These are phyloP conservation scores for Betta splendens DNA, from an alignment of 2,797 vertebrate species.

Conservation along the genomic window DNA sequence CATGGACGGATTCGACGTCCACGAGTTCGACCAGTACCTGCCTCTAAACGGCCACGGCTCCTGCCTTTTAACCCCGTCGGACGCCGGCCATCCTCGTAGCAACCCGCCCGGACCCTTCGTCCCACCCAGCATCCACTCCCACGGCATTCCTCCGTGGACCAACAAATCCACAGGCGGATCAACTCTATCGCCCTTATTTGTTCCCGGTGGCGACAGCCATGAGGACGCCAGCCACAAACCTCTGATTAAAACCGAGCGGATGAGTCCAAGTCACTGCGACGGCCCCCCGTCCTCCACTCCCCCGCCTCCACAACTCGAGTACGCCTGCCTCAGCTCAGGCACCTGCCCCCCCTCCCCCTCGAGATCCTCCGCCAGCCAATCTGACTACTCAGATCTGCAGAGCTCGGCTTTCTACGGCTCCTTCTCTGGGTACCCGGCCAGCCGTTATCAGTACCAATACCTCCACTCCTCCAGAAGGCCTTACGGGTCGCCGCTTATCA, in stretches of 20 bases:
- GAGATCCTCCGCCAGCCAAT: constrained; percentile 79
- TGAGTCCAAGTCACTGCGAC: constrained; percentile 87
- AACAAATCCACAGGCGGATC: constrained; percentile 71
- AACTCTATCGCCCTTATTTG: constrained; percentile 48
- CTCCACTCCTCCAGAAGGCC: constrained; percentile 88
- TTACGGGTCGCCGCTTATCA: constrained; percentile 85
- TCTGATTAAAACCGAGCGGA: constrained; percentile 90
- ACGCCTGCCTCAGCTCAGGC: constrained; percentile 71
- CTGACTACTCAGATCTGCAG: constrained; percentile 90
- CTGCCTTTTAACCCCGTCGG: constrained; percentile 53
- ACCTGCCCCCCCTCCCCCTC: constrained; percentile 72
- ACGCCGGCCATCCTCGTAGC: constrained; percentile 67
- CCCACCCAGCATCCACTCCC: constrained; percentile 60
- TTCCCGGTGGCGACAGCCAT: constrained; percentile 10
- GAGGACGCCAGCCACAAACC: constrained; percentile 76
- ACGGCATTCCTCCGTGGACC: constrained; percentile 74
- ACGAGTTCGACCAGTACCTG: constrained; percentile 92
- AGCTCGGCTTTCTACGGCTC: constrained; percentile 86
- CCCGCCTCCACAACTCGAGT: constrained; percentile 72
- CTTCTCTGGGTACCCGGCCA: constrained; percentile 84
- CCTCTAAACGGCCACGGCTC: constrained; percentile 78
- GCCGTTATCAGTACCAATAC: constrained; percentile 90
- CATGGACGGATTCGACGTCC: constrained; percentile 90
- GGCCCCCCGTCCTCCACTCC: constrained; percentile 77
- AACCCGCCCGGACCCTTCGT: constrained; percentile 73